These are phyloP conservation scores for Thaleichthys pacificus DNA, from an alignment of 2,797 vertebrate genomes.

Conservation along the genomic window DNA sequence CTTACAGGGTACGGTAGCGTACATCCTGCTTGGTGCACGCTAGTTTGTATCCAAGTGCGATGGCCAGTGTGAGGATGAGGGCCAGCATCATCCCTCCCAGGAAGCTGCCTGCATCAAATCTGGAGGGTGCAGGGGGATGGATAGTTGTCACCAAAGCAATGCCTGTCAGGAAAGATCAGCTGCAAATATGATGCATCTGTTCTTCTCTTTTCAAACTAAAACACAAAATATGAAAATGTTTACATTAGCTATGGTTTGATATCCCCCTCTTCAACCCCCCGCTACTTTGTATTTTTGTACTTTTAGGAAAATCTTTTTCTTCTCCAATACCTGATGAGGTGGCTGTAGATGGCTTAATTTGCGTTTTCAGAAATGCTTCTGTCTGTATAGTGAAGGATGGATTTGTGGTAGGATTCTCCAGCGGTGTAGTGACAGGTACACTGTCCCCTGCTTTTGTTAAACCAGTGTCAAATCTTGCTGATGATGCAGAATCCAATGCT, in stretches of 20 bases:
- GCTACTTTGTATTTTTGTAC: neutral
- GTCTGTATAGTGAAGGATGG: neutral
- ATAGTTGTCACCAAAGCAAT: neutral
- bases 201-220: no score
- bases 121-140: neutral
- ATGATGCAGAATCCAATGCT: neutral
- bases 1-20: slow-evolving; percentile 34
- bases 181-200: no score
- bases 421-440: neutral
- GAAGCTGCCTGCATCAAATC: slow-evolving; percentile 21
- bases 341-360: neutral
- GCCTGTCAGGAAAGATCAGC: slow-evolving; percentile 8
- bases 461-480: neutral
- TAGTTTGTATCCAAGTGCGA: slow-evolving; percentile 25
- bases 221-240: no score
- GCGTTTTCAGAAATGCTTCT: neutral
- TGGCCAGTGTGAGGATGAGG: slow-evolving; percentile 9
- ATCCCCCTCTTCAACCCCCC: no score
- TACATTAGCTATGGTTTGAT: no score
- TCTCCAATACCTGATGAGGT: neutral
- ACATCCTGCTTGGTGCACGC: slow-evolving; percentile 5
- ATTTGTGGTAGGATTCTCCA: neutral
- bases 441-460: neutral
- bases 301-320: neutral
- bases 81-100: slow-evolving; percentile 30